These are phyloP conservation scores for Nansenia antarctica DNA, from an alignment of 2,113 vertebrate genomes.

Conservation along the genomic window DNA sequence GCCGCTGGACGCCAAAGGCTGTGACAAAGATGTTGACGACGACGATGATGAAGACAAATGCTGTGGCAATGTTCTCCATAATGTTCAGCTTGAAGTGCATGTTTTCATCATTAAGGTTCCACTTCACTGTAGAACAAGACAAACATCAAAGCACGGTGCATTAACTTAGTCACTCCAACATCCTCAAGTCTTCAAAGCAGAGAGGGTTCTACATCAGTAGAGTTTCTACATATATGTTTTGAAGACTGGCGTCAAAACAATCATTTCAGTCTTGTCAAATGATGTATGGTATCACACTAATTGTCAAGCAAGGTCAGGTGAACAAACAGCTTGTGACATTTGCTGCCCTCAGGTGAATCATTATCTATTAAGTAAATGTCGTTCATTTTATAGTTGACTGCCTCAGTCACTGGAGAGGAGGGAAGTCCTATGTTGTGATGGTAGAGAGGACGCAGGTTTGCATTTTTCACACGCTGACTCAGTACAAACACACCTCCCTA, in stretches of 20 bases:
- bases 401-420: neutral
- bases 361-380: constrained; percentile 9
- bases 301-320: constrained; percentile 5
- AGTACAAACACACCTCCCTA: neutral
- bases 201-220: constrained; percentile 6
- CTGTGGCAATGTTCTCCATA: constrained; percentile 89
- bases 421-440: neutral
- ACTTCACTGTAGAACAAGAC: constrained; percentile 84
- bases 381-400: no score
- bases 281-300: neutral
- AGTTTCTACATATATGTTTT: neutral
- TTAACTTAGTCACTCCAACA: neutral
- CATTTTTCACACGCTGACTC: neutral
- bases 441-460: neutral
- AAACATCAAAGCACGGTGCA: constrained; percentile 2
- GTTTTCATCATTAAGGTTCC: constrained; percentile 88
- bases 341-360: constrained; percentile 16
- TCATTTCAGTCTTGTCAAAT: neutral
- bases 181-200: neutral
- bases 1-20: constrained; percentile 92
- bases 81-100: constrained; percentile 88
- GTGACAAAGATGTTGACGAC: constrained; percentile 97
- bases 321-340: constrained; percentile 17
- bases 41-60: constrained; percentile 92
- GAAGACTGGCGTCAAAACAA: neutral